Evolutionary conservation across 2,888 invertebrate species (phyloP).

Genomic region (Tachystola acroxantha): DNA sequence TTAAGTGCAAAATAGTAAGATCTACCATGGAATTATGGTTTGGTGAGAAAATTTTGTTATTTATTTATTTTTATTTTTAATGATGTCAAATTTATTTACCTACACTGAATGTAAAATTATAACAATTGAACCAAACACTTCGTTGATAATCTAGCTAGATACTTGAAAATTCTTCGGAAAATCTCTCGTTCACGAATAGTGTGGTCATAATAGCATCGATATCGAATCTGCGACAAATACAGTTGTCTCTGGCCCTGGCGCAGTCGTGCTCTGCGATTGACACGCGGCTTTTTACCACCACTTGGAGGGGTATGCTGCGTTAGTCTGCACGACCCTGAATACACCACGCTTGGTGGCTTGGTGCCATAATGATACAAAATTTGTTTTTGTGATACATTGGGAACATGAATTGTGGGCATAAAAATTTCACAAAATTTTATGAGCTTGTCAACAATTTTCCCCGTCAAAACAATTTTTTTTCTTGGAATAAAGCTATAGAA

Average conservation of each 20-base stretch:
- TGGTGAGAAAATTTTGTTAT: no score
- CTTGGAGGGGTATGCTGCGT: conserved; percentile 65
- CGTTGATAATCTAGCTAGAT: no score
- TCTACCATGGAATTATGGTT: no score
- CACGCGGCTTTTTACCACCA: conserved; percentile 57
- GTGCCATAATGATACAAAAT: conserved; percentile 3
- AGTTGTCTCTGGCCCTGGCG: conserved; percentile 38
- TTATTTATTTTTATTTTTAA: no score
- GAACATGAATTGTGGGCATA: not conserved
- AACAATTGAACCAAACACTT: no score
- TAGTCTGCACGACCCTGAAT: conserved; percentile 47
- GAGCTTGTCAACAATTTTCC: not conserved
- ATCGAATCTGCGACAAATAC: conserved; percentile 51
- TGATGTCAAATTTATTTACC: no score
- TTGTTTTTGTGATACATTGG: not conserved
- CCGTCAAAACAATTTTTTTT: no score
- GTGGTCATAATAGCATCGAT: conserved; percentile 26
- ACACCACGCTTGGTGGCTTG: conserved; percentile 29
- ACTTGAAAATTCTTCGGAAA: no score
- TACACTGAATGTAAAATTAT: no score
- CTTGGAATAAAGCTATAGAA: no score
- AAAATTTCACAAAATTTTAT: not conserved
- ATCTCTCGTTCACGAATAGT: not conserved
- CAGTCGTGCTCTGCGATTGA: conserved; percentile 59
- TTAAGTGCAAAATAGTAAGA: no score